Evolutionary conservation across 2,797 vertebrate genomes (phyloP).

Genomic region (Xyrichtys novacula): DNA sequence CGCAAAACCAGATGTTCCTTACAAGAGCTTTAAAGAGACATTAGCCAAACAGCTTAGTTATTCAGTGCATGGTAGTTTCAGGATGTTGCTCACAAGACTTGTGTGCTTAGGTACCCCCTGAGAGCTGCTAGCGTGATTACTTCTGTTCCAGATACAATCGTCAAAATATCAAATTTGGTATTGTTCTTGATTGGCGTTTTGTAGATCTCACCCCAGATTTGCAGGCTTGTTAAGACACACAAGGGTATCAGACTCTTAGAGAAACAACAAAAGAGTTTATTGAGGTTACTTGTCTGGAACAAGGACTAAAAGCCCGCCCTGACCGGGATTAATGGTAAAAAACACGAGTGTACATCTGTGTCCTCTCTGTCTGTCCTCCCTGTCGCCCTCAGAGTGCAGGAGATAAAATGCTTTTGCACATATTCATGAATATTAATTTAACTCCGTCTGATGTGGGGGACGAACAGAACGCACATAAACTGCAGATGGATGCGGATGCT

Average conservation of each 20-base stretch:
- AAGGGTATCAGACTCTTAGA: slow-evolving; percentile 15
- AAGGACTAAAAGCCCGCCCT: slow-evolving; percentile 17
- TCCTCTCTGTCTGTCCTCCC: slow-evolving; percentile 63
- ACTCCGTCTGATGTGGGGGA: slow-evolving; percentile 50
- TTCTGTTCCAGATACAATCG: too few species aligned
- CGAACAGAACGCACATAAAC: slow-evolving; percentile 61
- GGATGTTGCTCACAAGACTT: too few species aligned
- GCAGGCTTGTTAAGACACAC: neutral
- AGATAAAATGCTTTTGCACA: slow-evolving; percentile 63
- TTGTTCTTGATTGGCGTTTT: too few species aligned
- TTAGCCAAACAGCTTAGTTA: too few species aligned
- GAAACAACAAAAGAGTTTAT: slow-evolving; percentile 32
- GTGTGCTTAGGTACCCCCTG: too few species aligned
- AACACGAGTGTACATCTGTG: slow-evolving; percentile 59
- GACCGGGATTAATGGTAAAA: slow-evolving; percentile 73
- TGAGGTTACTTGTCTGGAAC: slow-evolving; percentile 40
- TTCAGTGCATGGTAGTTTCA: too few species aligned
- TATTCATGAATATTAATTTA: slow-evolving; percentile 72
- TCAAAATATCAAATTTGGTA: too few species aligned
- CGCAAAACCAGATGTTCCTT: too few species aligned
- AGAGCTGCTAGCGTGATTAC: too few species aligned
- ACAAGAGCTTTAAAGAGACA: too few species aligned
- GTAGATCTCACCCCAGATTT: too few species aligned
- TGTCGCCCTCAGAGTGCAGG: slow-evolving; percentile 41
- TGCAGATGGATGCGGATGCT: slow-evolving; percentile 33